These are phyloP conservation scores for Neolamprologus falcicula DNA, from an alignment of 2,113 vertebrate genomes.

Conservation along the genomic window DNA sequence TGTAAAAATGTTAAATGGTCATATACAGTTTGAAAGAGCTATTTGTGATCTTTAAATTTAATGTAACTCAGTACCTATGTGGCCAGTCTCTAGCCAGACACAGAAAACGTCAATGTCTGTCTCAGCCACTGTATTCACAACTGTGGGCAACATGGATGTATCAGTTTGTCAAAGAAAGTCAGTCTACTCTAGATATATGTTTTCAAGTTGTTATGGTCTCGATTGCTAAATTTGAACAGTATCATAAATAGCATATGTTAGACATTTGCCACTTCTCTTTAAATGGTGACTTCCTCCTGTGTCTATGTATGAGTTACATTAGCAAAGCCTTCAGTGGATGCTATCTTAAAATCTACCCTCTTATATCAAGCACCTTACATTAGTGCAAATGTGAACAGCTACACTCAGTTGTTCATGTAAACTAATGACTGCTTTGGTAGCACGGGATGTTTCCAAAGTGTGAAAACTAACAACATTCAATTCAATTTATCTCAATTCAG, in stretches of 20 bases:
- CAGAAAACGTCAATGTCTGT: neutral
- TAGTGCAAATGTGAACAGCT: neutral
- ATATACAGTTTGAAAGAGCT: neutral
- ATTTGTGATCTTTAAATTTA: neutral
- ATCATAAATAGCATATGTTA: neutral
- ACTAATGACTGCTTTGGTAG: neutral
- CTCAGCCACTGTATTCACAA: neutral
- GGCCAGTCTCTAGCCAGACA: neutral
- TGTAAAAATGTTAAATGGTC: neutral
- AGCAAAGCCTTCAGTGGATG: neutral
- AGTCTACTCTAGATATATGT: neutral
- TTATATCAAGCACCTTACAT: neutral
- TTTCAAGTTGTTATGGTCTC: neutral
- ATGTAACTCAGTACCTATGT: neutral
- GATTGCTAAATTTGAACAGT: neutral
- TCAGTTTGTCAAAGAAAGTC: neutral
- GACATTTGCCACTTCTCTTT: neutral
- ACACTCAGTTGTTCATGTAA: neutral
- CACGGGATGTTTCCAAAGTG: neutral
- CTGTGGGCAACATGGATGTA: neutral
- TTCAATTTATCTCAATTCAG: neutral
- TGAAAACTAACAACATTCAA: neutral
- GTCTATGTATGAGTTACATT: neutral
- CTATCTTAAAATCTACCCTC: neutral
- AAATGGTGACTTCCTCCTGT: neutral